These are phyloP conservation scores for Apamea epomidion DNA, from an alignment of 2,888 invertebrate genomes.

Conservation along the genomic window DNA sequence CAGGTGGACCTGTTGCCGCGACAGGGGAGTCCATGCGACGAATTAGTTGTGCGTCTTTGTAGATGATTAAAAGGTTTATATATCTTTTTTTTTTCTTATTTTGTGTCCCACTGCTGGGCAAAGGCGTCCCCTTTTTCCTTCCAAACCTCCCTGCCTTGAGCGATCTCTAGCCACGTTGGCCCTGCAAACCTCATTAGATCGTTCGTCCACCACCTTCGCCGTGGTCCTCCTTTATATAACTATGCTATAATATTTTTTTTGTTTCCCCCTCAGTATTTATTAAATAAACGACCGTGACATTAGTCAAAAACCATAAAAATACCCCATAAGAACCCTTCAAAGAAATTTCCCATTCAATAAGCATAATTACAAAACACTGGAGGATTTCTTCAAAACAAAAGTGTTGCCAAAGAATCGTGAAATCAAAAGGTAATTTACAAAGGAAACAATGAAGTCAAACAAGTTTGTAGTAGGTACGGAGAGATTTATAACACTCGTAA, in stretches of 20 bases:
- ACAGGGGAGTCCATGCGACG: too few relatives aligned
- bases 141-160: too few relatives aligned
- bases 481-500: conserved; percentile 67
- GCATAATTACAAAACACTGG: conserved; percentile 31
- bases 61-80: too few relatives aligned
- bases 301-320: background rate
- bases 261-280: background rate
- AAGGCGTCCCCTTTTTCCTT: too few relatives aligned
- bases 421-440: conserved; percentile 56
- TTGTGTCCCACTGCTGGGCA: too few relatives aligned
- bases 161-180: too few relatives aligned
- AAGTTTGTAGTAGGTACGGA: conserved; percentile 51
- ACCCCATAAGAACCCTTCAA: background rate
- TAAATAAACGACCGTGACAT: background rate
- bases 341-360: conserved; percentile 20
- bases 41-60: too few relatives aligned
- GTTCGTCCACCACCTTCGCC: too few relatives aligned
- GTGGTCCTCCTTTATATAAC: too few relatives aligned
- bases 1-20: too few relatives aligned
- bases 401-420: conserved; percentile 21
- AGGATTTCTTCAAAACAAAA: conserved; percentile 33
- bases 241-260: background rate
- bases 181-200: too few relatives aligned
- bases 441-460: conserved; percentile 40
- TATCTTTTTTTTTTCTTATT: too few relatives aligned